Conservation (phyloP, 2,888 invertebrate species). For the Drosophila sordidapex region DNA sequence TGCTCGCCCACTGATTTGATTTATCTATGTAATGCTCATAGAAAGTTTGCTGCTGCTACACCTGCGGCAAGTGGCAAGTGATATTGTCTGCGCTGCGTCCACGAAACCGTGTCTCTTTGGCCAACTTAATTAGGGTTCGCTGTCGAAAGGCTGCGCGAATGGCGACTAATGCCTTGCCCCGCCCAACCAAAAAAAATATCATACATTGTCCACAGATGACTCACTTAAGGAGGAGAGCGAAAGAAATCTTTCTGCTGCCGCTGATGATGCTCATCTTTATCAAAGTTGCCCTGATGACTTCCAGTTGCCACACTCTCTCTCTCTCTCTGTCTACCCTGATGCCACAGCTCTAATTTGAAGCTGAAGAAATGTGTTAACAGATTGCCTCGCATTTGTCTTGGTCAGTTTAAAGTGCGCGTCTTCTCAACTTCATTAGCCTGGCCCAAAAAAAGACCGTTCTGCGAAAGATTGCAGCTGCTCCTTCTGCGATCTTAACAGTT, state of each 20-base stretch:
- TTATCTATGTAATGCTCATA: slow-evolving; percentile 61
- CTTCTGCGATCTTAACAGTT: slow-evolving; percentile 50
- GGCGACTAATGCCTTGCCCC: slow-evolving; percentile 63
- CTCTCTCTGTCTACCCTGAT: not conserved
- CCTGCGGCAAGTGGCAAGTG: slow-evolving; percentile 39
- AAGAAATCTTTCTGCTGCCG: slow-evolving; percentile 7
- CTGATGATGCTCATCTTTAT: slow-evolving; percentile 18
- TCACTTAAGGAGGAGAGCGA: slow-evolving; percentile 33
- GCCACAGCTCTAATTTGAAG: slow-evolving; percentile 57
- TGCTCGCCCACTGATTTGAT: slow-evolving; percentile 55
- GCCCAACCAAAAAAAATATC: slow-evolving; percentile 39
- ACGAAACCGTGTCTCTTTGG: slow-evolving; percentile 5
- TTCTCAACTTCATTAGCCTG: slow-evolving; percentile 68
- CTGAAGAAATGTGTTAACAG: slow-evolving; percentile 50
- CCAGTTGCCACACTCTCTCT: slow-evolving; percentile 2
- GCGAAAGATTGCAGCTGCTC: slow-evolving; percentile 22
- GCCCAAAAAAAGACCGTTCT: slow-evolving; percentile 30
- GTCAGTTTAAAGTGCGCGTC: slow-evolving; percentile 70
- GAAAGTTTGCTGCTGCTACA: slow-evolving; percentile 70
- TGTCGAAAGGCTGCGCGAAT: slow-evolving; percentile 55
- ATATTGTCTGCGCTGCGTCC: slow-evolving; percentile 18
- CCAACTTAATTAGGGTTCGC: slow-evolving; percentile 71
- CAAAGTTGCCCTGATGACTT: slow-evolving; percentile 40
- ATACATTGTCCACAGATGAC: slow-evolving; percentile 41
- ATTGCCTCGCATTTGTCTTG: slow-evolving; percentile 67